Conservation (phyloP, 2,888 invertebrate species). For the Cosmorhoe ocellata region DNA sequence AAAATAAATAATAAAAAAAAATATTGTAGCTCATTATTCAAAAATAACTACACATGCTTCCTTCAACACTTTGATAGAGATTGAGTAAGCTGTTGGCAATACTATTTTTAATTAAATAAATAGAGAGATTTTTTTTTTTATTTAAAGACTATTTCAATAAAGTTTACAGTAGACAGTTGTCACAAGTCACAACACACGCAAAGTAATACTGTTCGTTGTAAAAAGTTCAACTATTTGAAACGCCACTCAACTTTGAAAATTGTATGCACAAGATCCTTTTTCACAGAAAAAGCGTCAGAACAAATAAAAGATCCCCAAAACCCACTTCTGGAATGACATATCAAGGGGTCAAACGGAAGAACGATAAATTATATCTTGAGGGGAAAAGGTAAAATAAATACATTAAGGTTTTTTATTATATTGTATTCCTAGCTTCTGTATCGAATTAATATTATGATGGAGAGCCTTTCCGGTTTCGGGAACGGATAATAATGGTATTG, state of each 20-base stretch:
- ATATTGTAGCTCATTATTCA: too few relatives aligned
- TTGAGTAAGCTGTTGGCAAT: too few relatives aligned
- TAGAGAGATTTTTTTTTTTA: too few relatives aligned
- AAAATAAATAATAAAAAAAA: too few relatives aligned
- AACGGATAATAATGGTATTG: constrained; percentile 6
- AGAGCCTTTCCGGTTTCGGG: constrained; percentile 13
- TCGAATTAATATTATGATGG: constrained; percentile 30
- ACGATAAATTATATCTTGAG: constrained; percentile 26
- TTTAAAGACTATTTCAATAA: too few relatives aligned
- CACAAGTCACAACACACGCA: too few relatives aligned
- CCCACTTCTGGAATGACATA: neutral
- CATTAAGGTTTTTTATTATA: constrained; percentile 31
- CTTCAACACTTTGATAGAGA: too few relatives aligned
- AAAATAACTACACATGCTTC: too few relatives aligned
- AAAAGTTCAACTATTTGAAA: too few relatives aligned
- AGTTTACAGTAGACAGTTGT: too few relatives aligned
- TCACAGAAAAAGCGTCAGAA: constrained; percentile 11
- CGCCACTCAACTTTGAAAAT: neutral
- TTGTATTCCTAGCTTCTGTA: constrained; percentile 24
- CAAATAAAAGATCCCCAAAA: constrained; percentile 20
- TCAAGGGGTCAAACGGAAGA: constrained; percentile 14
- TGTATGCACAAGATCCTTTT: neutral
- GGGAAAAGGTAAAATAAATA: constrained; percentile 26
- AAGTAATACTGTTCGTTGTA: too few relatives aligned
- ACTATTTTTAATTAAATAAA: too few relatives aligned